Evolutionary conservation across 1,140 invertebrate genomes (phyloP).

Genomic region (Matsumurasca onukii): DNA sequence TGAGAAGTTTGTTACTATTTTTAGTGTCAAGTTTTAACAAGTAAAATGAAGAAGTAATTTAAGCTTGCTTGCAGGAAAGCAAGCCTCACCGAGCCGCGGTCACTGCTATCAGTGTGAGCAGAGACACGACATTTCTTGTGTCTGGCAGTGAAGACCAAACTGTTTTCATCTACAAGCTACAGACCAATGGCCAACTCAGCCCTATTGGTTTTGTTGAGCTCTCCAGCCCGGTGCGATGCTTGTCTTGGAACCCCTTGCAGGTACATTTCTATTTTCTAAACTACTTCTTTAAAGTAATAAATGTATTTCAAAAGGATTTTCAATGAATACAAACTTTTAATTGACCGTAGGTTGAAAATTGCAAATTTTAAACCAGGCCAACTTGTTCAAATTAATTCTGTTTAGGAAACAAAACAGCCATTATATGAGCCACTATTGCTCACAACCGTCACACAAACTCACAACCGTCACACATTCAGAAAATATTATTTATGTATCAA

Average conservation of each 20-base stretch:
- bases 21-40: neutral
- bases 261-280: too few species aligned
- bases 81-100: conserved; percentile 66
- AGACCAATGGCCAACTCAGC: conserved; percentile 47
- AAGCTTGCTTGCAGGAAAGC: conserved; percentile 47
- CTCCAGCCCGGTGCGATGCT: conserved; percentile 57
- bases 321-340: too few species aligned
- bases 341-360: too few species aligned
- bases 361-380: too few species aligned
- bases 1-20: neutral
- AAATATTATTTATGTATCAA: too few species aligned
- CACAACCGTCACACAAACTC: too few species aligned
- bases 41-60: neutral
- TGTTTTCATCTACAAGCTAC: conserved; percentile 63
- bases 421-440: too few species aligned
- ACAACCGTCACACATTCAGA: too few species aligned
- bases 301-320: too few species aligned
- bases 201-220: conserved; percentile 66
- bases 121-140: conserved; percentile 55
- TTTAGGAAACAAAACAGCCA: too few species aligned
- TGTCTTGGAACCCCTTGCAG: conserved; percentile 61
- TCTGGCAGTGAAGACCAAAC: conserved; percentile 64
- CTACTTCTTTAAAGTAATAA: too few species aligned
- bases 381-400: too few species aligned
- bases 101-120: conserved; percentile 60